phyloP scores from a whole-genome alignment of 1,140 invertebrate genomes.

The Chrysoperla carnea region DNA sequence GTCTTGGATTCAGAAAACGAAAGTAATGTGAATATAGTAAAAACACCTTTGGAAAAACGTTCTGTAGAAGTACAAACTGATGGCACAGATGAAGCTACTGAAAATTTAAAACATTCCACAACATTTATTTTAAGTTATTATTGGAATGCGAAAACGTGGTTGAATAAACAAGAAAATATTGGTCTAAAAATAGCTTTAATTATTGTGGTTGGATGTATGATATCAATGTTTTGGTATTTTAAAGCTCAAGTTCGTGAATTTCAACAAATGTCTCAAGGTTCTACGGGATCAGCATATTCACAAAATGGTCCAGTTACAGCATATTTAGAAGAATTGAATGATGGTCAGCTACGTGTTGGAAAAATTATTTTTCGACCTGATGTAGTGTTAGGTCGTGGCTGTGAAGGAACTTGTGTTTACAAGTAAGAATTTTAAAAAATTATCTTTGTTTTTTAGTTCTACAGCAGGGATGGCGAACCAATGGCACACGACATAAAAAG shows the following conservation, averaged over 20 bases:
- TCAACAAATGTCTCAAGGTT: slow-evolving; percentile 44
- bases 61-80: slow-evolving; percentile 25
- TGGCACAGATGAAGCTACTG: slow-evolving; percentile 6
- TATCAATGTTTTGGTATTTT: slow-evolving; percentile 54
- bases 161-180: slow-evolving; percentile 49
- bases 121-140: slow-evolving; percentile 19
- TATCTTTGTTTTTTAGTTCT: slow-evolving; percentile 1
- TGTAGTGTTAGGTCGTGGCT: slow-evolving; percentile 88
- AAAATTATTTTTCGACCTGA: slow-evolving; percentile 80
- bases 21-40: not conserved
- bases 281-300: slow-evolving; percentile 14
- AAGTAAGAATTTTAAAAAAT: slow-evolving; percentile 32
- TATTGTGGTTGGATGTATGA: slow-evolving; percentile 40
- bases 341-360: slow-evolving; percentile 65
- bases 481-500: too few relatives aligned
- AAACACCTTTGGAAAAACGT: slow-evolving; percentile 10
- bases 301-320: slow-evolving; percentile 25
- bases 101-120: slow-evolving; percentile 9
- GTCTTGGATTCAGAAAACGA: not conserved
- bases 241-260: slow-evolving; percentile 37
- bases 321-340: slow-evolving; percentile 41
- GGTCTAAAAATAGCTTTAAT: slow-evolving; percentile 45
- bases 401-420: slow-evolving; percentile 96
- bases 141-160: slow-evolving; percentile 31
- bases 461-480: not conserved